phyloP scores from a whole-genome alignment of 2,113 vertebrate genomes.

The Corythoichthys intestinalis region DNA sequence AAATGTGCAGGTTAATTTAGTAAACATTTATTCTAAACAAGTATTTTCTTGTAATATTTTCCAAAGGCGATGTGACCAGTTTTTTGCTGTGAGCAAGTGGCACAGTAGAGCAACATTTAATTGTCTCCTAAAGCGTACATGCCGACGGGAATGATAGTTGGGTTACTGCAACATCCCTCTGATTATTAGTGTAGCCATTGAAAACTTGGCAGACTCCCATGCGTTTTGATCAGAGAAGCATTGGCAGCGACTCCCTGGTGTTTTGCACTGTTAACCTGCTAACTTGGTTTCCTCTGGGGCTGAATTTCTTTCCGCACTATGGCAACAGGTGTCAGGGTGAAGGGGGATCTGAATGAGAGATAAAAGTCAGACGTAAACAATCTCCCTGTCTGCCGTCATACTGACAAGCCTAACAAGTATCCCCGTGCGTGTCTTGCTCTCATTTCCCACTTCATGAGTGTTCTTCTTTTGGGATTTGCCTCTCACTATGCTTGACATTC shows the following conservation, averaged over 20 bases:
- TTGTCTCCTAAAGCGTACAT: background rate
- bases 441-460: conserved; percentile 54
- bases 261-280: conserved; percentile 34
- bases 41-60: background rate
- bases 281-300: conserved; percentile 26
- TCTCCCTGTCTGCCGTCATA: conserved; percentile 49
- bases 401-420: conserved; percentile 52
- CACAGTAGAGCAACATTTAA: conserved; percentile 1
- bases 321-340: conserved; percentile 30
- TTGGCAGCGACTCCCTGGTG: conserved; percentile 14
- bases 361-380: conserved; percentile 52
- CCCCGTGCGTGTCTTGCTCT: conserved; percentile 48
- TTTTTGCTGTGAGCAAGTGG: background rate
- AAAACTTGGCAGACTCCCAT: background rate
- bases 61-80: background rate
- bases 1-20: conserved; percentile 6
- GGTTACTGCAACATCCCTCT: conserved; percentile 1
- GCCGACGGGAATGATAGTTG: background rate
- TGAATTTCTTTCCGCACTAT: conserved; percentile 26
- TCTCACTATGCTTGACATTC: conserved; percentile 56
- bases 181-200: background rate
- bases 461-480: conserved; percentile 55
- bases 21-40: conserved; percentile 15
- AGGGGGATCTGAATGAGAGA: conserved; percentile 32
- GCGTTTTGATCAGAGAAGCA: conserved; percentile 22